A percentile compares a stretch with the other conserved stretches of the same genome.
Evolutionary conservation across 2,113 vertebrate species (phyloP).

Genomic region (Heptranchias perlo): DNA sequence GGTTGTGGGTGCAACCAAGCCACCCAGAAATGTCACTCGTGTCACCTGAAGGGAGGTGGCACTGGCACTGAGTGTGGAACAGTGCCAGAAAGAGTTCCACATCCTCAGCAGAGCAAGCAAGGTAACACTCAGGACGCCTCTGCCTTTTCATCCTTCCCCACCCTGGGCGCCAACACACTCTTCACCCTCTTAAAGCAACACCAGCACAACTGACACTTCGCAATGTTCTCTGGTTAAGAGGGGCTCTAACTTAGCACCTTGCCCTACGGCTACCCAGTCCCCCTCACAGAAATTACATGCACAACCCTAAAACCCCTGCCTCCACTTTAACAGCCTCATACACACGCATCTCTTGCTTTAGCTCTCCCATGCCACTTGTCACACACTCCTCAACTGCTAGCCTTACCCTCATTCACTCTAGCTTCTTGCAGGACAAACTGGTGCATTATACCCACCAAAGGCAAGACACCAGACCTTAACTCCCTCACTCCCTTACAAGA

Average conservation of each 20-base stretch:
- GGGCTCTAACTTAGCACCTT: no score
- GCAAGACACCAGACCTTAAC: background rate
- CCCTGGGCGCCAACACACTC: background rate
- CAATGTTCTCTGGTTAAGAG: background rate
- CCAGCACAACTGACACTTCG: background rate
- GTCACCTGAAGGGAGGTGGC: background rate
- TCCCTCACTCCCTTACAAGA: background rate
- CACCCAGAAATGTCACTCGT: background rate
- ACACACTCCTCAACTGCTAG: background rate
- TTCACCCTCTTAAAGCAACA: background rate
- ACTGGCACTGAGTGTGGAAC: background rate
- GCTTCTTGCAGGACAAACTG: background rate
- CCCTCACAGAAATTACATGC: no score
- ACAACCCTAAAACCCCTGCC: background rate
- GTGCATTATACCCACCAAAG: background rate
- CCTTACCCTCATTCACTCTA: background rate
- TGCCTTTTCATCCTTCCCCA: background rate
- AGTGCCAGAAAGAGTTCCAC: background rate
- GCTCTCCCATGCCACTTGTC: background rate
- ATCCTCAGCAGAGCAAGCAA: background rate
- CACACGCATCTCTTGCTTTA: background rate
- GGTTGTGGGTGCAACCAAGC: background rate
- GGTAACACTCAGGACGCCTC: background rate
- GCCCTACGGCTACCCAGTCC: no score
- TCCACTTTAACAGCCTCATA: background rate